Evolutionary conservation across 2,888 invertebrate genomes (phyloP).

Genomic region (Xylota segnis): DNA sequence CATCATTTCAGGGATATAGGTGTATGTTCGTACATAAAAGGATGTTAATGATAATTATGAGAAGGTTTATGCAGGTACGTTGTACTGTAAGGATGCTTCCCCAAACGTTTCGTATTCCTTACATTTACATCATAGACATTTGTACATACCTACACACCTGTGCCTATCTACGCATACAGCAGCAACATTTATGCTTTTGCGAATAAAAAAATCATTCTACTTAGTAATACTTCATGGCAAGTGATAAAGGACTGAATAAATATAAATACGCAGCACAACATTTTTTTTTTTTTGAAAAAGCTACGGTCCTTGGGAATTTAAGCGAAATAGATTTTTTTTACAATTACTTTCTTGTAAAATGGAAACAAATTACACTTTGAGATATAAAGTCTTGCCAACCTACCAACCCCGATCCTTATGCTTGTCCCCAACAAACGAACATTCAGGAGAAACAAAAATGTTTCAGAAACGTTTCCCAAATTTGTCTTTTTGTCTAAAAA

Average conservation of each 20-base stretch:
- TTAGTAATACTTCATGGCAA: slow-evolving; percentile 33
- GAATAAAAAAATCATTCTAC: slow-evolving; percentile 21
- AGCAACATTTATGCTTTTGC: slow-evolving; percentile 5
- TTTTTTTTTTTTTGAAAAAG: slow-evolving; percentile 39
- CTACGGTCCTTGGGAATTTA: slow-evolving; percentile 7
- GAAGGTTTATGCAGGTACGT: slow-evolving; percentile 53
- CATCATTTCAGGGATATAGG: slow-evolving; percentile 25
- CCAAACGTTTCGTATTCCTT: slow-evolving; percentile 40
- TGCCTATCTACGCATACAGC: slow-evolving; percentile 26
- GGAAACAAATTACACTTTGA: not conserved
- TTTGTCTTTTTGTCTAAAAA: no score
- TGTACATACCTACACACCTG: no score
- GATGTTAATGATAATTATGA: slow-evolving; percentile 63
- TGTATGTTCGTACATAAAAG: slow-evolving; percentile 25
- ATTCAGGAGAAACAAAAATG: no score
- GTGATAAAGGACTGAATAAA: slow-evolving; percentile 51
- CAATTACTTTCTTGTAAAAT: no score
- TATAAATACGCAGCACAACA: slow-evolving; percentile 46
- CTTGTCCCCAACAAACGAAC: no score
- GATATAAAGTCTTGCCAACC: not conserved
- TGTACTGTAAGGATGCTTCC: slow-evolving; percentile 50
- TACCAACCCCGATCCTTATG: no score
- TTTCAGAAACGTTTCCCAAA: no score
- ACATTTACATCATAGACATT: slow-evolving; percentile 14
- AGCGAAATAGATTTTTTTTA: not conserved